Conservation (phyloP, 2,113 vertebrate genomes). For the Ophthalmolycus amberensis region DNA sequence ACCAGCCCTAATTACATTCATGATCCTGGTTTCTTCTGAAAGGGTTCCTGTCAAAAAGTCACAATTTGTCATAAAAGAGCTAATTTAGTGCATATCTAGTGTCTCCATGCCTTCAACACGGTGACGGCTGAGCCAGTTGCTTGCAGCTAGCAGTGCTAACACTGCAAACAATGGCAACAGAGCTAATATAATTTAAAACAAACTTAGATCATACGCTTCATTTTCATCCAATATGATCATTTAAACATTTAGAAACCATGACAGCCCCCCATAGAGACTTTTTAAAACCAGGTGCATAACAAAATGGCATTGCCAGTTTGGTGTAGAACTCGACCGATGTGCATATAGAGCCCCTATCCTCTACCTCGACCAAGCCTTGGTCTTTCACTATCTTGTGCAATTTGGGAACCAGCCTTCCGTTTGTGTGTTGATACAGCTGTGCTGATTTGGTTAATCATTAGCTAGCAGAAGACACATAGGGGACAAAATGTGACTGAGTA, state of each 20-base stretch:
- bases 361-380: neutral
- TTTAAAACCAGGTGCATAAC: neutral
- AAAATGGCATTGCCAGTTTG: neutral
- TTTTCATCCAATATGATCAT: neutral
- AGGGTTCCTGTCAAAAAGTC: neutral
- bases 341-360: neutral
- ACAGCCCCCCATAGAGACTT: neutral
- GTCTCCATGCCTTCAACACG: no score
- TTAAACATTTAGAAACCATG: neutral
- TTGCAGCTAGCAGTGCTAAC: no score
- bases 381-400: conserved; percentile 11
- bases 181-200: neutral
- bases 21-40: neutral
- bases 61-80: neutral
- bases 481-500: conserved; percentile 32
- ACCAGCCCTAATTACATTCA: neutral
- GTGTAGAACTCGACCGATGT: neutral
- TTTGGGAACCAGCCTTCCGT: conserved; percentile 35
- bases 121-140: no score
- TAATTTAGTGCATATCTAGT: neutral
- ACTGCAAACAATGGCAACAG: no score
- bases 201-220: neutral
- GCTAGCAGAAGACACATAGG: conserved; percentile 10
- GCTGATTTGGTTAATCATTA: conserved; percentile 62
- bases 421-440: conserved; percentile 56